Conservation (phyloP, 1,140 invertebrate genomes). For the Lithobius niger region DNA sequence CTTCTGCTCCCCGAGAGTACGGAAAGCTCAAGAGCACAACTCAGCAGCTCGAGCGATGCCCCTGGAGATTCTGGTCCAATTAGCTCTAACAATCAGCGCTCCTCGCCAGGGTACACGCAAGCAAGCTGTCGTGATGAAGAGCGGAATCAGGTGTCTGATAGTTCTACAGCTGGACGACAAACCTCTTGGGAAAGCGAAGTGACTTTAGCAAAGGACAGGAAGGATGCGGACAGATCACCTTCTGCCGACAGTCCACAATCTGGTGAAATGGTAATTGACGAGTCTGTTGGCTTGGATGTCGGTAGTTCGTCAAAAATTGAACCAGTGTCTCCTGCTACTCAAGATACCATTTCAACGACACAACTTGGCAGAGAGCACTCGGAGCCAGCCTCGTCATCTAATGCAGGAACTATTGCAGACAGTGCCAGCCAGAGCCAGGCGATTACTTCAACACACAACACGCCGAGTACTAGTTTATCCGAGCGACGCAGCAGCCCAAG, state of each 20-base stretch:
- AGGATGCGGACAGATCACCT: neutral
- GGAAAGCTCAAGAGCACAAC: neutral
- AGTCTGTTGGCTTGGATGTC: conserved; percentile 21
- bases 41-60: conserved; percentile 11
- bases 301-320: conserved; percentile 17
- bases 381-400: conserved; percentile 6
- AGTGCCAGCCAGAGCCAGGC: conserved; percentile 17
- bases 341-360: conserved; percentile 12
- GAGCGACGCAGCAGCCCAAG: conserved; percentile 12
- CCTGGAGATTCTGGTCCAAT: neutral
- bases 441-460: conserved; percentile 20
- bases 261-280: conserved; percentile 46
- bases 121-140: conserved; percentile 10
- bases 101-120: conserved; percentile 2
- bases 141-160: conserved; percentile 6
- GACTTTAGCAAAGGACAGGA: conserved; percentile 12
- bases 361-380: conserved; percentile 6
- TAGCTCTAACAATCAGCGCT: neutral
- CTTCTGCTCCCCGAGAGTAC: conserved; percentile 16
- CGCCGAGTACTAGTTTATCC: conserved; percentile 8
- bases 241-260: conserved; percentile 35
- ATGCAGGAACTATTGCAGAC: conserved; percentile 11
- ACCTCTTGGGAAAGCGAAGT: conserved; percentile 9
- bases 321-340: conserved; percentile 13
- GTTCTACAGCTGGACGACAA: conserved; percentile 14